phyloP scores from a whole-genome alignment of 2,113 vertebrate genomes.

The Tringa solitaria region DNA sequence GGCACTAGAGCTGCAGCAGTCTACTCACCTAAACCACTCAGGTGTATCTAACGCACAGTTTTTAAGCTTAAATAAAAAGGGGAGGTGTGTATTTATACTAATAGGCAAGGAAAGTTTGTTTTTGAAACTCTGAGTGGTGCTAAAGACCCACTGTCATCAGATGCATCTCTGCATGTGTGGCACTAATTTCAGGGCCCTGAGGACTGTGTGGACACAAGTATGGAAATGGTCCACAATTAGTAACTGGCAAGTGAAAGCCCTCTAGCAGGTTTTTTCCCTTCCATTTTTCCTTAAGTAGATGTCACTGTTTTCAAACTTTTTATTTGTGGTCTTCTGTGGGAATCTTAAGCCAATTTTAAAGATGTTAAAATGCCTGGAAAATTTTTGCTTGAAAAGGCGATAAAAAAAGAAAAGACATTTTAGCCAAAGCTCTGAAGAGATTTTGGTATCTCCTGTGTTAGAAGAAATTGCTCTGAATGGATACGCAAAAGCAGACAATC shows the following conservation, averaged over 20 bases:
- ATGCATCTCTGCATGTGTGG: neutral
- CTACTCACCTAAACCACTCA: neutral
- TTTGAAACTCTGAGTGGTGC: neutral
- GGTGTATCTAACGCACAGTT: neutral
- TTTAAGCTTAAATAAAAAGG: neutral
- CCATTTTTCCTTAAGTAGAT: neutral
- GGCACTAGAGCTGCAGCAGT: neutral
- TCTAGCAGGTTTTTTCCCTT: neutral
- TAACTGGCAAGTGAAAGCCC: neutral
- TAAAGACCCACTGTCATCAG: neutral
- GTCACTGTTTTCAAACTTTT: neutral
- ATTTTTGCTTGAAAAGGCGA: neutral
- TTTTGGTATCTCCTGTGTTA: neutral
- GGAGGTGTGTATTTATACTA: neutral
- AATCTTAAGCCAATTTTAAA: neutral
- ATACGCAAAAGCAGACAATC: neutral
- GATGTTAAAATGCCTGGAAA: neutral
- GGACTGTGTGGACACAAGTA: neutral
- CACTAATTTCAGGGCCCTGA: neutral
- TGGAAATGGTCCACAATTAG: neutral
- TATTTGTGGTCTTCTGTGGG: neutral
- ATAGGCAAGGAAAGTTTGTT: neutral
- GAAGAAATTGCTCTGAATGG: neutral
- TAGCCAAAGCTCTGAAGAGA: neutral
- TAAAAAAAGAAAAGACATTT: neutral